phyloP scores from a whole-genome alignment of 2,113 vertebrate species.

The Charina bottae region DNA sequence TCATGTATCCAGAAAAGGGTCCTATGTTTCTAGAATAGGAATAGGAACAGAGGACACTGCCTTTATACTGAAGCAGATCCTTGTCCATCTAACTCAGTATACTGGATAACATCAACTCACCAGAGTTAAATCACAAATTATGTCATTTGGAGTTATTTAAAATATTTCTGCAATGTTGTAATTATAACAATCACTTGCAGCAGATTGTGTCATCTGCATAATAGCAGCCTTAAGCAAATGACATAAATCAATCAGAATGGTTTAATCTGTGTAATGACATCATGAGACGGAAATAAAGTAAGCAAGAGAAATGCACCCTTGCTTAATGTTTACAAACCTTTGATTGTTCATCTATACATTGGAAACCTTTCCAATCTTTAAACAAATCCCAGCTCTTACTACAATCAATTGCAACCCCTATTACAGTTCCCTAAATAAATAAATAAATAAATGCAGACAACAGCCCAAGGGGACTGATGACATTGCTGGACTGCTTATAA shows the following conservation, averaged over 20 bases:
- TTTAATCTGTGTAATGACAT: neutral
- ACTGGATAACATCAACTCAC: neutral
- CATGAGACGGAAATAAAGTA: neutral
- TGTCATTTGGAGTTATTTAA: neutral
- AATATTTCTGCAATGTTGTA: neutral
- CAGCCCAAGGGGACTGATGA: neutral
- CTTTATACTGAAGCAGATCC: neutral
- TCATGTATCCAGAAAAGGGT: neutral
- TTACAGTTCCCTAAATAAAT: neutral
- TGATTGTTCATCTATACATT: neutral
- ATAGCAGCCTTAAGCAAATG: neutral
- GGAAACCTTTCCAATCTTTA: neutral
- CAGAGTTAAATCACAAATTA: neutral
- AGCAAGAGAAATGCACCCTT: neutral
- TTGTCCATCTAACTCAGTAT: neutral
- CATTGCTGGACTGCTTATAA: neutral
- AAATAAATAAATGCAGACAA: neutral
- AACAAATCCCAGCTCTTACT: neutral
- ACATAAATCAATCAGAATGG: neutral
- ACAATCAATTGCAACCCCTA: too few relatives aligned
- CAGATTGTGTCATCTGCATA: neutral
- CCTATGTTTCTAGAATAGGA: neutral
- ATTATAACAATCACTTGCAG: neutral
- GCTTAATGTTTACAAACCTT: neutral
- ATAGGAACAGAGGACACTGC: neutral